phyloP scores from a whole-genome alignment of 2,113 vertebrate species.

The Notiomystis cincta region DNA sequence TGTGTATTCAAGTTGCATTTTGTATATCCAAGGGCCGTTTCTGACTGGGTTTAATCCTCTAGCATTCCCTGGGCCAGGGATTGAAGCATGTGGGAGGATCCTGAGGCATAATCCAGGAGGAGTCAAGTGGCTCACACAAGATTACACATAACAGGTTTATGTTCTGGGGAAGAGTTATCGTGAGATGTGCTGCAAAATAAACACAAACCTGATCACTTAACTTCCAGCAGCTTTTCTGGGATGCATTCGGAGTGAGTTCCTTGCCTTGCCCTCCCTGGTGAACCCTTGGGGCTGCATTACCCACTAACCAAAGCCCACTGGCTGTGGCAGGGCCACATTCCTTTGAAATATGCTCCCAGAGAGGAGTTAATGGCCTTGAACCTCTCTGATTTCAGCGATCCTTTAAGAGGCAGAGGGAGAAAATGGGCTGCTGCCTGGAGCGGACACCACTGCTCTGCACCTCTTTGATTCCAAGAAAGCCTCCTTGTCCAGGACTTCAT shows the following conservation, averaged over 20 bases:
- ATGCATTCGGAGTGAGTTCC: not conserved
- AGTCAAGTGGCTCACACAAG: not conserved
- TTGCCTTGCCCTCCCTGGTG: not conserved
- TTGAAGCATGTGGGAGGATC: not conserved
- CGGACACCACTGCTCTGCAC: rapidly evolving
- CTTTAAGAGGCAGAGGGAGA: not conserved
- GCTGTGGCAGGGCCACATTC: not conserved
- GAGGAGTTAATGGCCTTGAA: not conserved
- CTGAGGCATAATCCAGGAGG: not conserved
- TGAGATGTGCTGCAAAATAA: not conserved
- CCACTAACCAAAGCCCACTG: not conserved
- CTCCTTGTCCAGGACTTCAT: not conserved
- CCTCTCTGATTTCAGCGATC: not conserved
- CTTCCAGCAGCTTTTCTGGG: not conserved
- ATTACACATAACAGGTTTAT: not conserved
- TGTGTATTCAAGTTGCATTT: not conserved
- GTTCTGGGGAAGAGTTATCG: not conserved
- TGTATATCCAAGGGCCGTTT: not conserved
- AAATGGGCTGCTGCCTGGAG: not conserved
- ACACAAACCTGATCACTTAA: not conserved
- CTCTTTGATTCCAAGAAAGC: not conserved
- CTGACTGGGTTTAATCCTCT: not conserved
- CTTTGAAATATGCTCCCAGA: not conserved
- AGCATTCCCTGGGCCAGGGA: not conserved
- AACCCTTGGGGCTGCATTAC: not conserved